Percentiles rank a stretch among this genome's conserved stretches.
Conservation (phyloP, 2,797 vertebrate species). For the Mormyrops attenuatus region DNA sequence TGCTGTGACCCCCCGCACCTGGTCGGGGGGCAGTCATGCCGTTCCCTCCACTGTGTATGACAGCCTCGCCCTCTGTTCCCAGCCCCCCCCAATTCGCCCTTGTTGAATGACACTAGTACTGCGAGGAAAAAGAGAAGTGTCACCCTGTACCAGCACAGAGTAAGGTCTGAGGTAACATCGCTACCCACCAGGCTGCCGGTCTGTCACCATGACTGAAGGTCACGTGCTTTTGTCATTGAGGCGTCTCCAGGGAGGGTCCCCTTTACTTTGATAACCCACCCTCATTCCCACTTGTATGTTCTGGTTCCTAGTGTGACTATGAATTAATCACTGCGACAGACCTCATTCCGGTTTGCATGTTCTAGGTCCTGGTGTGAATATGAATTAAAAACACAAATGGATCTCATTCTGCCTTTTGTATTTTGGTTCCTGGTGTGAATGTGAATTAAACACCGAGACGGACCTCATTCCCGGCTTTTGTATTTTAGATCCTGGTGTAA, state of each 20-base stretch:
- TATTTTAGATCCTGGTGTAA: neutral
- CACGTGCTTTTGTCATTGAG: neutral
- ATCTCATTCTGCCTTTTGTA: neutral
- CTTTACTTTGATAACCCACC: neutral
- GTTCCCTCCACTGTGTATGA: slow-evolving; percentile 21
- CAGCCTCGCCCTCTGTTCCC: slow-evolving; percentile 20
- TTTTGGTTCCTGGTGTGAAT: neutral
- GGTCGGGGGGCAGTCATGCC: slow-evolving; percentile 32
- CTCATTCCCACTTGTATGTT: neutral
- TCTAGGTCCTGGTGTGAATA: neutral
- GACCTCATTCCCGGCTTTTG: neutral
- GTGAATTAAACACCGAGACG: neutral
- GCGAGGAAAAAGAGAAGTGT: neutral
- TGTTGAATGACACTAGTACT: neutral
- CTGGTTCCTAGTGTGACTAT: neutral
- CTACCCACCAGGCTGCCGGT: neutral
- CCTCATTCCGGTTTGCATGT: neutral
- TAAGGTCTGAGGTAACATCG: neutral
- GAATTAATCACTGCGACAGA: neutral
- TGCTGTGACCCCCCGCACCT: slow-evolving; percentile 58
- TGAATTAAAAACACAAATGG: neutral
- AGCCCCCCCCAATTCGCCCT: neutral
- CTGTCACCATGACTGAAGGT: neutral
- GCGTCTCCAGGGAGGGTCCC: neutral
- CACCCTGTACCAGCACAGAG: neutral